Evolutionary conservation across 2,888 invertebrate genomes (phyloP).

Genomic region (Metacarcinus magister): DNA sequence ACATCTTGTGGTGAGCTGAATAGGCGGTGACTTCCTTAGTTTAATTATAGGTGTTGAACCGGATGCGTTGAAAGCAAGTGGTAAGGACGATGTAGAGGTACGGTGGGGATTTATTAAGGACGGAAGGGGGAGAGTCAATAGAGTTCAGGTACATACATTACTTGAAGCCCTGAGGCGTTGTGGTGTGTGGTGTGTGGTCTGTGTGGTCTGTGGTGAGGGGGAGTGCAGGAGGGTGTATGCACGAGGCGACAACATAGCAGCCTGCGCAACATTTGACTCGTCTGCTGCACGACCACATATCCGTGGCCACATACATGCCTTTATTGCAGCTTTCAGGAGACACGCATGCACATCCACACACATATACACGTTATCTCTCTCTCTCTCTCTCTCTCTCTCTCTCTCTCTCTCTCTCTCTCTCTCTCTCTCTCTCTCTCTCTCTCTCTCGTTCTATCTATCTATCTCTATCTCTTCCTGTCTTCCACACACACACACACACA

Average conservation of each 20-base stretch:
- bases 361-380: background rate
- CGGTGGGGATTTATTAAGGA: background rate
- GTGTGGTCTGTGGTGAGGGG: background rate
- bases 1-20: background rate
- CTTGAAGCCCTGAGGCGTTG: background rate
- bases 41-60: background rate
- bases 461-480: background rate
- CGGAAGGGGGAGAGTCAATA: conserved; percentile 2
- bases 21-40: background rate
- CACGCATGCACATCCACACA: background rate
- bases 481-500: no score
- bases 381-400: background rate
- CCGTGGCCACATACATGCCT: background rate
- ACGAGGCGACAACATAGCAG: background rate
- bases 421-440: conserved; percentile 13
- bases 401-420: background rate
- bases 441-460: background rate
- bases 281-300: background rate
- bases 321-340: background rate
- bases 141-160: background rate
- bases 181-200: background rate
- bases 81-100: background rate
- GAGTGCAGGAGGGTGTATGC: background rate
- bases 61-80: background rate
- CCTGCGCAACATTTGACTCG: background rate